Evolutionary conservation across 2,797 vertebrate genomes (phyloP).

Genomic region (Cryptoprocta ferox): DNA sequence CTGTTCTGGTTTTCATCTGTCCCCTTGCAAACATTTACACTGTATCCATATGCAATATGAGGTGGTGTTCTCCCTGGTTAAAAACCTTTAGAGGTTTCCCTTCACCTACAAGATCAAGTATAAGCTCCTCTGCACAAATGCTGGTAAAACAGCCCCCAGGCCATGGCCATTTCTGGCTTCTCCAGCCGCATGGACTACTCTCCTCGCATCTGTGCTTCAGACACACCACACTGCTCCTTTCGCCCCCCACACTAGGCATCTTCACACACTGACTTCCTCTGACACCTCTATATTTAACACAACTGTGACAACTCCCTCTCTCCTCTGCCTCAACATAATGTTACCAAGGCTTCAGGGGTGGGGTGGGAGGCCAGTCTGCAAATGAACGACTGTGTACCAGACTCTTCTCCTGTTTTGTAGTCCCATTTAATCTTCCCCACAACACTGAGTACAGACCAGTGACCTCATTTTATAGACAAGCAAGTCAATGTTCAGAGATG

Average conservation of each 20-base stretch:
- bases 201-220: background rate
- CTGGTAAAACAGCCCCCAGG: background rate
- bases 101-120: background rate
- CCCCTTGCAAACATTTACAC: background rate
- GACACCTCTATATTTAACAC: conserved; percentile 45
- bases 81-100: background rate
- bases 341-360: background rate
- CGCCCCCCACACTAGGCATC: background rate
- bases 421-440: background rate
- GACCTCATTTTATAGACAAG: conserved; percentile 25
- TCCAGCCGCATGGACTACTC: background rate
- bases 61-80: background rate
- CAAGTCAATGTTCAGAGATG: background rate
- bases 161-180: background rate
- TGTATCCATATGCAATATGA: background rate
- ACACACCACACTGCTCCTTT: background rate
- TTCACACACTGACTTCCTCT: conserved; percentile 27
- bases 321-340: background rate
- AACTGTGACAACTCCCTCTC: background rate
- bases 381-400: background rate
- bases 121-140: background rate
- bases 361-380: background rate
- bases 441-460: background rate
- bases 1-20: background rate
- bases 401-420: background rate